These are phyloP conservation scores for Pseudococcus longispinus DNA, from an alignment of 2,888 invertebrate species.

Conservation along the genomic window DNA sequence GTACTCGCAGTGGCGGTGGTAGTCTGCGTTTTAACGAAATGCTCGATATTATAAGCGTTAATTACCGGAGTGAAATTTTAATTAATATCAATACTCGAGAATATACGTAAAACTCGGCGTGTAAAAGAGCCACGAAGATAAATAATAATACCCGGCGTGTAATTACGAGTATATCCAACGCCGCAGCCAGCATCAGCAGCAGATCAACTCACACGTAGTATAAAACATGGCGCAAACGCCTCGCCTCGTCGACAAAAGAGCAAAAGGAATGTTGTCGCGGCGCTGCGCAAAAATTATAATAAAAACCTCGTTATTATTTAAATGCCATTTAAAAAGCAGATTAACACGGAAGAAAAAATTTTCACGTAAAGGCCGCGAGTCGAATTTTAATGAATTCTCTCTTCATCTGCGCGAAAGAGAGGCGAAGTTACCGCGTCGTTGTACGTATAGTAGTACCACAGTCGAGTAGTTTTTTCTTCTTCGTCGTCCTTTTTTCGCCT, in stretches of 20 bases:
- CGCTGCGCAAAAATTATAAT: conserved; percentile 33
- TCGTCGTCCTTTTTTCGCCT: neutral
- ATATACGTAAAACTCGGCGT: neutral
- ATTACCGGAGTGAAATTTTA: conserved; percentile 14
- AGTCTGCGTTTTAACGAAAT: too few relatives aligned
- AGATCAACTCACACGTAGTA: neutral
- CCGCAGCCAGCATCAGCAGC: neutral
- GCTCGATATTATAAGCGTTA: neutral
- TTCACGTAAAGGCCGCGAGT: conserved; percentile 44
- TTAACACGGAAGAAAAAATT: conserved; percentile 45
- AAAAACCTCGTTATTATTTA: conserved; percentile 46
- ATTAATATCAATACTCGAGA: conserved; percentile 24
- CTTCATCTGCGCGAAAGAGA: neutral
- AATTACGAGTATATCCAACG: conserved; percentile 8
- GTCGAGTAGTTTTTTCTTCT: conserved; percentile 1
- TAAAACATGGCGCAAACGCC: neutral
- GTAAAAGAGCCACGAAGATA: neutral
- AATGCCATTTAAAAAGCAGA: conserved; percentile 43
- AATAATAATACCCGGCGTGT: neutral
- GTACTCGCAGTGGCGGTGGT: neutral
- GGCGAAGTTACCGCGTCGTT: neutral
- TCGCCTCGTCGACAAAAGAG: conserved; percentile 14
- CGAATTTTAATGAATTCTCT: conserved; percentile 45
- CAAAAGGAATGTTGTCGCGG: conserved; percentile 25
- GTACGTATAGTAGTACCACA: neutral